phyloP scores from a whole-genome alignment of 1,140 invertebrate genomes.

The Lethrus apterus region DNA sequence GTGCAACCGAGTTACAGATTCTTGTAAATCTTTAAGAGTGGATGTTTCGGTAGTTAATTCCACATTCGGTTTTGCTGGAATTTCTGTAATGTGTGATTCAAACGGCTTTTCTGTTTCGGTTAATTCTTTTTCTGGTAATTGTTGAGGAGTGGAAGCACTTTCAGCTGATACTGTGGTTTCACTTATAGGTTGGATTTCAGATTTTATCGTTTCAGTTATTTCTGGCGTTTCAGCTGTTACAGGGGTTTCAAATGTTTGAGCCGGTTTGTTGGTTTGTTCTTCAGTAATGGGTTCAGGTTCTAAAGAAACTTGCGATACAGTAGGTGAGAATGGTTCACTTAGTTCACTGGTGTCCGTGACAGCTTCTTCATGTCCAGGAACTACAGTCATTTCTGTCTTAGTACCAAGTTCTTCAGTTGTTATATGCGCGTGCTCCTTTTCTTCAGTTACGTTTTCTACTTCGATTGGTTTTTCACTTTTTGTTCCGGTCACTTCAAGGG shows the following conservation, averaged over 20 bases:
- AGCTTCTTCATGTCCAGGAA: slow-evolving; percentile 4
- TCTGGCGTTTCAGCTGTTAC: slow-evolving; percentile 8
- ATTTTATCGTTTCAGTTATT: no score
- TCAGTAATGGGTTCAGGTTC: background rate
- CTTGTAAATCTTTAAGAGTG: no score
- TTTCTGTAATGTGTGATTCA: background rate
- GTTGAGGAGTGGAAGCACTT: no score
- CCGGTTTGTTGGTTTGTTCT: slow-evolving; percentile 4
- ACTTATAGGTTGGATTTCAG: no score
- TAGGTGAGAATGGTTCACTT: background rate
- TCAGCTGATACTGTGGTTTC: no score
- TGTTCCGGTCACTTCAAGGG: no score
- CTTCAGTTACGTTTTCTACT: slow-evolving; percentile 10
- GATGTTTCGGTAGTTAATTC: no score
- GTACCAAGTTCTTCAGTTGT: slow-evolving; percentile 5
- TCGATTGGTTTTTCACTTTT: no score
- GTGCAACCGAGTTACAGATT: background rate
- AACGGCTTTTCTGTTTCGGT: slow-evolving; percentile 1
- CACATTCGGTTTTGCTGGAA: no score
- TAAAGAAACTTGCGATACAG: no score
- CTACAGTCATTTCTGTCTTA: slow-evolving; percentile 1
- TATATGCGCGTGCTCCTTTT: slow-evolving; percentile 7
- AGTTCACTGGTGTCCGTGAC: slow-evolving; percentile 6
- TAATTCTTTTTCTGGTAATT: slow-evolving; percentile 10
- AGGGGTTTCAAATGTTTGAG: background rate